Evolutionary conservation across 2,888 invertebrate genomes (phyloP).

Genomic region (Heliconius charithonia): DNA sequence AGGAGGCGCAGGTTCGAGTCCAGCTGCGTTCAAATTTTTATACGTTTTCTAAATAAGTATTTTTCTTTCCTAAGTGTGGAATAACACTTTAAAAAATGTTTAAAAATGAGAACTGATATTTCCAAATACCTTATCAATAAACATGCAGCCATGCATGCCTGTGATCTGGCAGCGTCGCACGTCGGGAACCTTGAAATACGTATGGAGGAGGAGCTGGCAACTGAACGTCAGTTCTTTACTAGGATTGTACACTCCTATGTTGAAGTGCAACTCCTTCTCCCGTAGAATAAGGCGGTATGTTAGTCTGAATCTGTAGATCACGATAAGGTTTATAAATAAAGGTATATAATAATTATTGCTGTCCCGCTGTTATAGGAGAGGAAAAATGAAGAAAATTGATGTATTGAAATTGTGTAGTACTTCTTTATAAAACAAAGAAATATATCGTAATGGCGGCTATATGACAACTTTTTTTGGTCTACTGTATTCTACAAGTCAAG

Average conservation of each 20-base stretch:
- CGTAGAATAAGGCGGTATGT: constrained; percentile 95
- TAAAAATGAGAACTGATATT: too few species aligned
- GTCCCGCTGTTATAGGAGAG: background rate
- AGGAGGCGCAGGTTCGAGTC: too few species aligned
- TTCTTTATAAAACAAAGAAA: too few species aligned
- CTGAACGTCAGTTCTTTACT: constrained; percentile 95
- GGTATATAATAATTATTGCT: background rate
- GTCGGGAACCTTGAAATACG: constrained; percentile 98
- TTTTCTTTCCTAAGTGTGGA: too few species aligned
- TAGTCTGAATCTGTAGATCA: constrained; percentile 89
- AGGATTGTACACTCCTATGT: constrained; percentile 96
- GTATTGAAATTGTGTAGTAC: too few species aligned
- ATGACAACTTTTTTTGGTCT: too few species aligned
- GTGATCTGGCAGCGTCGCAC: constrained; percentile 95
- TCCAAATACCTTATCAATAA: constrained; percentile 86
- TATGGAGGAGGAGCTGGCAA: constrained; percentile 96
- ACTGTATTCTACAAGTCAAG: too few species aligned
- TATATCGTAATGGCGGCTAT: too few species aligned
- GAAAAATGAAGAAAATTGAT: too few species aligned
- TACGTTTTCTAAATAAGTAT: too few species aligned
- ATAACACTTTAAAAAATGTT: too few species aligned
- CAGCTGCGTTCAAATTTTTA: too few species aligned
- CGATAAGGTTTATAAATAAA: background rate
- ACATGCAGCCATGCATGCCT: constrained; percentile 95
- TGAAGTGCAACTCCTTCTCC: constrained; percentile 96